phyloP scores from a whole-genome alignment of 2,113 vertebrate genomes.

The Rhabdornis inornatus region DNA sequence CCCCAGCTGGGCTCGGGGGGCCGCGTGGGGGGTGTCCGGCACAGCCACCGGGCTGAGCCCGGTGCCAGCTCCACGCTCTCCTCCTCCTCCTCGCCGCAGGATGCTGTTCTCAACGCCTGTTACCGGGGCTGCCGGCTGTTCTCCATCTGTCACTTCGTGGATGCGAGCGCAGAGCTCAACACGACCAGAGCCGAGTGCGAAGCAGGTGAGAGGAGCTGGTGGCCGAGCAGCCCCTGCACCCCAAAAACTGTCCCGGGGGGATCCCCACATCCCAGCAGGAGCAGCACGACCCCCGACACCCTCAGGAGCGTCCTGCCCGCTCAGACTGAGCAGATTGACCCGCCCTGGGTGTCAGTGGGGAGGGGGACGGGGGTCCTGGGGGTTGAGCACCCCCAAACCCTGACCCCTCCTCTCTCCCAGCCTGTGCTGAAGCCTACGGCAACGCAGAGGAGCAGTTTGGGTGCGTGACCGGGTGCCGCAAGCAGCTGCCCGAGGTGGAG shows the following conservation, averaged over 20 bases:
- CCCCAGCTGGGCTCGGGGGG: not conserved
- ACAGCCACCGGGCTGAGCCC: not conserved
- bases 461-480: conserved; percentile 86
- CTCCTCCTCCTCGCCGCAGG: conserved; percentile 66
- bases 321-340: not conserved
- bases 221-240: accelerated
- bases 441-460: conserved; percentile 84
- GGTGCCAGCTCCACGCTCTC: conserved; percentile 2
- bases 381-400: accelerated
- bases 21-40: not conserved
- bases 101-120: conserved; percentile 89
- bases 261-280: accelerated
- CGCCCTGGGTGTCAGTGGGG: accelerated
- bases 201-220: conserved; percentile 76
- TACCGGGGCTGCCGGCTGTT: conserved; percentile 95
- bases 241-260: not conserved
- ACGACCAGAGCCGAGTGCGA: conserved; percentile 89
- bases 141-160: conserved; percentile 97
- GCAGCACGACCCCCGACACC: accelerated
- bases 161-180: conserved; percentile 86
- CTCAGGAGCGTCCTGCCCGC: not conserved
- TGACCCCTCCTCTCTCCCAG: conserved; percentile 43
- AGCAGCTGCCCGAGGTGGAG: conserved; percentile 82
- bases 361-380: not conserved
- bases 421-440: conserved; percentile 91